These are phyloP conservation scores for Micrasema longulum DNA, from an alignment of 1,140 invertebrate genomes.

Conservation along the genomic window DNA sequence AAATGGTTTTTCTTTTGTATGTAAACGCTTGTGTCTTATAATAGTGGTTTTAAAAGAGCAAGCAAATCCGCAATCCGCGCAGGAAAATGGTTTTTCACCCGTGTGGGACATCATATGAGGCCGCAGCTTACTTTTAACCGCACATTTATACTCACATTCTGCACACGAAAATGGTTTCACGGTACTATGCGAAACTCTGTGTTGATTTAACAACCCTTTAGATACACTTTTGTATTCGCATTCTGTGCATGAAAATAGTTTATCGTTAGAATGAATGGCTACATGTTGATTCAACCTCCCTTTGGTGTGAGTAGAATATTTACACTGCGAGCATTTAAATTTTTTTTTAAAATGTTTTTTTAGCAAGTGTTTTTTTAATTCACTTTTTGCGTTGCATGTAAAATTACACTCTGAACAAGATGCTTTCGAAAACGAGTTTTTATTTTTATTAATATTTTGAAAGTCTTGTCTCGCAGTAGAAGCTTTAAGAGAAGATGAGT, in stretches of 20 bases:
- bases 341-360: no score
- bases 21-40: background rate
- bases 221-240: background rate
- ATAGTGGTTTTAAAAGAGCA: background rate
- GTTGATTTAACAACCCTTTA: no score
- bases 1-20: background rate
- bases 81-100: background rate
- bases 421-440: no score
- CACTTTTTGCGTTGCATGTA: no score
- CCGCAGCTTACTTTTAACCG: background rate
- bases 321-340: no score
- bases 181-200: background rate
- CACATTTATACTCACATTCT: background rate
- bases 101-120: background rate
- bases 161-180: background rate
- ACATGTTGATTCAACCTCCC: no score
- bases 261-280: background rate
- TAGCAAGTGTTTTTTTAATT: no score
- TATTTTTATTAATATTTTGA: no score
- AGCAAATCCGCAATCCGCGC: background rate
- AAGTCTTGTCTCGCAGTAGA: no score
- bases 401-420: no score
- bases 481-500: no score
- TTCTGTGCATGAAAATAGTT: background rate
- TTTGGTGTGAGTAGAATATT: no score